Percentiles rank a stretch among this genome's conserved stretches.
Conservation (phyloP, 2,888 invertebrate genomes). For the Mesorhabditis spiculigera region DNA sequence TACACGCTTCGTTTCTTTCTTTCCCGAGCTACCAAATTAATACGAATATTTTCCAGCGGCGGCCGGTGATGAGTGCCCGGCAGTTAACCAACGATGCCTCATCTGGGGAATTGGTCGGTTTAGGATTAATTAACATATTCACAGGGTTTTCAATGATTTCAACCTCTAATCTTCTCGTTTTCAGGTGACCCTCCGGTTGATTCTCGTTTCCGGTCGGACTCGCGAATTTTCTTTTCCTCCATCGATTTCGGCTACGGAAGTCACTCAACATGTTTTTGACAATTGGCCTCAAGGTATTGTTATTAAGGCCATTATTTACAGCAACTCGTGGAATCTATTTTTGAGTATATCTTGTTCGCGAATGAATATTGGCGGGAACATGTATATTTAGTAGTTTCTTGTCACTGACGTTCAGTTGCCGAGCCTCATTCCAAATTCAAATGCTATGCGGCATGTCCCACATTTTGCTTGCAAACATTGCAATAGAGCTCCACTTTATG, state of each 20-base stretch:
- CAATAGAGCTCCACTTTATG: slow-evolving; percentile 7
- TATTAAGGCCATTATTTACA: not conserved
- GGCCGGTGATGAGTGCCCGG: not conserved
- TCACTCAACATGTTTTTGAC: slow-evolving; percentile 96
- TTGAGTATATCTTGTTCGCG: not conserved
- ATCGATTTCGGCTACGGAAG: slow-evolving; percentile 93
- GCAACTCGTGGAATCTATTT: too few relatives aligned
- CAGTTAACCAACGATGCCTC: not conserved
- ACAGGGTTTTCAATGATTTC: too few relatives aligned
- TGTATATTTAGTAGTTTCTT: too few relatives aligned
- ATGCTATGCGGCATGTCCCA: slow-evolving; percentile 14
- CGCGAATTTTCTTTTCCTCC: slow-evolving; percentile 97
- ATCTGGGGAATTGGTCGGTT: not conserved
- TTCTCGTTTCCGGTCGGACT: slow-evolving; percentile 97
- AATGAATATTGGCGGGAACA: not conserved
- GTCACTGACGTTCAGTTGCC: too few relatives aligned
- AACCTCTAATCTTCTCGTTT: not conserved
- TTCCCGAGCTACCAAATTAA: not conserved
- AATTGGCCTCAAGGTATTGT: slow-evolving; percentile 92
- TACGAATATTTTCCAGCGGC: not conserved
- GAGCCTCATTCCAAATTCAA: too few relatives aligned
- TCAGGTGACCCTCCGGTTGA: slow-evolving; percentile 94
- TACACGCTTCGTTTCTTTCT: too few relatives aligned
- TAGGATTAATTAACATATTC: not conserved
- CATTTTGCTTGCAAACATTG: slow-evolving; percentile 13